Conservation (phyloP, 2,888 invertebrate genomes). For the Hydrotaea cyrtoneurina region DNA sequence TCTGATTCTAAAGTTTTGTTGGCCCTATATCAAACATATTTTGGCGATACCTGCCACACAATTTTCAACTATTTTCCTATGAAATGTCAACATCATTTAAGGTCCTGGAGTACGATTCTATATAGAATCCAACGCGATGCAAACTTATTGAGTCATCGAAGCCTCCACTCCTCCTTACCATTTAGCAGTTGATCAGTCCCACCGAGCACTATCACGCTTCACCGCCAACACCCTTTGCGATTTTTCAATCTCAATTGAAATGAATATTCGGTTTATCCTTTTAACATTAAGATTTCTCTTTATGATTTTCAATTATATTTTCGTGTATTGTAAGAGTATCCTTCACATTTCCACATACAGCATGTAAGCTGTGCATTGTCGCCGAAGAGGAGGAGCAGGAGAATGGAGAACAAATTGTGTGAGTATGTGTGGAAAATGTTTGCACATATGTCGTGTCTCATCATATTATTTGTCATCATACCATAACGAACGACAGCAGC, state of each 20-base stretch:
- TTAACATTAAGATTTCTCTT: constrained; percentile 69
- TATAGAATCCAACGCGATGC: no score
- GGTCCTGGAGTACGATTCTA: no score
- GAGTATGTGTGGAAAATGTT: constrained; percentile 71
- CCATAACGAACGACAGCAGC: constrained; percentile 64
- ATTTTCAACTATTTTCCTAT: no score
- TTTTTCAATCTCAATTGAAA: constrained; percentile 38
- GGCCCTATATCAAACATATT: no score
- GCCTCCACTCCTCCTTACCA: no score
- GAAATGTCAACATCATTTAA: no score
- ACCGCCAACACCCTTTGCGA: constrained; percentile 1
- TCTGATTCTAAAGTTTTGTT: no score
- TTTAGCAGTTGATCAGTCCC: no score
- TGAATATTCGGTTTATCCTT: constrained; percentile 68
- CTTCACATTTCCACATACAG: no score
- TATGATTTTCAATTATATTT: constrained; percentile 80
- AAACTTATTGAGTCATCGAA: no score
- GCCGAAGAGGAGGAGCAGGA: not conserved
- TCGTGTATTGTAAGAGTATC: constrained; percentile 68
- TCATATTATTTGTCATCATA: constrained; percentile 80
- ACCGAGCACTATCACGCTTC: constrained; percentile 34
- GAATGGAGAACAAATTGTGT: not conserved
- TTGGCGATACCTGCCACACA: no score
- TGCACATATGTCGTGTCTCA: constrained; percentile 81
- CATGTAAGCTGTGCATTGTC: constrained; percentile 3